Conservation (phyloP, 2,888 invertebrate species). For the Seira ritae region DNA sequence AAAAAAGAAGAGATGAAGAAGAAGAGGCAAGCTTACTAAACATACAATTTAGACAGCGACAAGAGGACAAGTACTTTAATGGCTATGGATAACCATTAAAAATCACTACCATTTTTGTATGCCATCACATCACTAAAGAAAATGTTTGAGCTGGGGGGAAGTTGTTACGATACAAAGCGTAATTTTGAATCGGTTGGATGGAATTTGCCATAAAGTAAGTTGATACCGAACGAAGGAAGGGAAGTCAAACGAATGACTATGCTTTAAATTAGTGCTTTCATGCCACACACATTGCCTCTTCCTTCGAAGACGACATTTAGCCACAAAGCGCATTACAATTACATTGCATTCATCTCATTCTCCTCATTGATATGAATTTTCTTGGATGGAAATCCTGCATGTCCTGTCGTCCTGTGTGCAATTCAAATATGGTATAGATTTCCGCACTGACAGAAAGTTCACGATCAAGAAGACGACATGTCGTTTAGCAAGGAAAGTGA, state of each 20-base stretch:
- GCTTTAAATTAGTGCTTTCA: constrained; percentile 14
- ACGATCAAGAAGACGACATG: constrained; percentile 31
- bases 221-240: neutral
- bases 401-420: neutral
- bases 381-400: neutral
- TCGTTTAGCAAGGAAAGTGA: constrained; percentile 36
- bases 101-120: constrained; percentile 40
- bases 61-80: constrained; percentile 23
- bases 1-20: constrained; percentile 9
- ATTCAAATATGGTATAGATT: constrained; percentile 7
- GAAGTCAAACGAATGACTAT: neutral
- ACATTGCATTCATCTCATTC: neutral
- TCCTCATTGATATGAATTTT: neutral
- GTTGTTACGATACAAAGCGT: neutral
- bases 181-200: constrained; percentile 15
- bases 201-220: constrained; percentile 3
- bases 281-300: constrained; percentile 13
- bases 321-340: neutral
- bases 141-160: neutral
- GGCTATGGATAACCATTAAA: constrained; percentile 24
- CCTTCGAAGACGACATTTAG: neutral
- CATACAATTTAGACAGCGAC: constrained; percentile 16
- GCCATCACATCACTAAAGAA: constrained; percentile 12
- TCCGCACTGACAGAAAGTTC: constrained; percentile 9
- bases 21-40: neutral